Base-by-base conservation (phyloP, 2,113 vertebrate genomes). In the Trogon melanurus region DNA sequence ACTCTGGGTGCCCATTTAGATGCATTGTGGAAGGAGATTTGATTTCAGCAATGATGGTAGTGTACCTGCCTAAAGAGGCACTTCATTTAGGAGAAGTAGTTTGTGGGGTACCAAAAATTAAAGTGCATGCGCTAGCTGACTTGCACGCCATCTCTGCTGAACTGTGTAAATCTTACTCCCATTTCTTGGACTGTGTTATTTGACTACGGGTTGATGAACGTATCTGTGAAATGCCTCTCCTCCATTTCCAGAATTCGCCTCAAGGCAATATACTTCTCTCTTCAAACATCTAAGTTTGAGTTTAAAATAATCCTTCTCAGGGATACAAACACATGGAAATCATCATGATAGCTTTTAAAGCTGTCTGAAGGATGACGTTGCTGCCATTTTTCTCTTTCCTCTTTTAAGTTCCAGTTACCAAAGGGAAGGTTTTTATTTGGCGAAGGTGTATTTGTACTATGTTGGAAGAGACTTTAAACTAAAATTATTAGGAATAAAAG, bases 311-410 rank as follows among this genome's bases (percentile, higher is more conserved):
- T 23, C 0, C 13, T 88, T 62, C 80, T 73, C 64, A 56, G 44
- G 22, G 34, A 29, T 36, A n/a, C 4, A 44, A 78, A 74, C 61
- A 41, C 51, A 44, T 41, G 18, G 53, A 86, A 89, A 62, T 83
- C 22, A 23, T 25, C 56, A 18, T 89, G 91, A 66, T 41, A 94
- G 45, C 36, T 85, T 94, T 89, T 81, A 95, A 89, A 85, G 23
- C 34, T 72, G 36, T 57, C 73, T 95, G 67, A 84, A 92, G 60
- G 34, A 48, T 27, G 27, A 73, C 36, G 30, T 84, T 95, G 36
- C 62, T 87, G 71, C 56, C 60, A 95, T 86, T 92, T 91, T 89
- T 48, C 67, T 76, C 75, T 79, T 95, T 96, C 45, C 48, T 88
- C 54, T 72, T 88, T 58, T 88, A 91, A 95, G 80, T 87, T 76